phyloP scores from a whole-genome alignment of 1,140 invertebrate genomes.

The Homalodisca vitripennis region DNA sequence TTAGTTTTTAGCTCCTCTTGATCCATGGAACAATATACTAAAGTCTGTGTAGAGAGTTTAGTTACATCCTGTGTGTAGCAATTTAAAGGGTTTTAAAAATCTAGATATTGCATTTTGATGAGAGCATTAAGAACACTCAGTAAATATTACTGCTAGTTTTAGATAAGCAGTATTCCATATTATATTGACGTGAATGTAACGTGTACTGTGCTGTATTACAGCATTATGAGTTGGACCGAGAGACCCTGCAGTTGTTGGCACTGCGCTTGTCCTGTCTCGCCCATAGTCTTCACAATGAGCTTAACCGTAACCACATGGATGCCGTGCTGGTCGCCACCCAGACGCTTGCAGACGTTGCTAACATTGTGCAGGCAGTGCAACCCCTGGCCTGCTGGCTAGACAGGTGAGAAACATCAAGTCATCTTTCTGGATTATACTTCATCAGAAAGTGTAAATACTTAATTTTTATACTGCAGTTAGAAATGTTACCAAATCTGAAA shows the following conservation, averaged over 20 bases:
- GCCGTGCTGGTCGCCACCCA: constrained; percentile 72
- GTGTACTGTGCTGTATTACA: constrained; percentile 55
- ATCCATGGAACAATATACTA: too few species aligned
- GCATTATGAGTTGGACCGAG: constrained; percentile 87
- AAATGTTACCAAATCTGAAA: too few species aligned
- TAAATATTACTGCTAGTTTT: neutral
- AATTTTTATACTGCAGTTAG: neutral
- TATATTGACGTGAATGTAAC: neutral
- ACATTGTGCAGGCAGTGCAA: constrained; percentile 80
- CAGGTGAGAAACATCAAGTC: constrained; percentile 53
- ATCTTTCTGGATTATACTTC: neutral
- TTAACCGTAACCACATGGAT: constrained; percentile 53
- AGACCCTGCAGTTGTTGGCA: constrained; percentile 87
- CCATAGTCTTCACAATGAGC: constrained; percentile 72
- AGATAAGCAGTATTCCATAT: constrained; percentile 34
- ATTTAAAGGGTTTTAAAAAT: too few species aligned
- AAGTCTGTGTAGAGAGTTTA: too few species aligned
- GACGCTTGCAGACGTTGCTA: constrained; percentile 78
- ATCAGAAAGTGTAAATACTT: neutral
- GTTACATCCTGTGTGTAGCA: too few species aligned
- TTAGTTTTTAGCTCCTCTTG: too few species aligned
- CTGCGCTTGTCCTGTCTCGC: constrained; percentile 81
- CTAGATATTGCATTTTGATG: too few species aligned
- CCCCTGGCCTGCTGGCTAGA: constrained; percentile 86
- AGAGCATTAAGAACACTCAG: too few species aligned